Evolutionary conservation across 2,797 vertebrate genomes (phyloP), one percentile per base, ranked within the genome.

Genomic region (Ctenopoma kingsleyae): DNA sequence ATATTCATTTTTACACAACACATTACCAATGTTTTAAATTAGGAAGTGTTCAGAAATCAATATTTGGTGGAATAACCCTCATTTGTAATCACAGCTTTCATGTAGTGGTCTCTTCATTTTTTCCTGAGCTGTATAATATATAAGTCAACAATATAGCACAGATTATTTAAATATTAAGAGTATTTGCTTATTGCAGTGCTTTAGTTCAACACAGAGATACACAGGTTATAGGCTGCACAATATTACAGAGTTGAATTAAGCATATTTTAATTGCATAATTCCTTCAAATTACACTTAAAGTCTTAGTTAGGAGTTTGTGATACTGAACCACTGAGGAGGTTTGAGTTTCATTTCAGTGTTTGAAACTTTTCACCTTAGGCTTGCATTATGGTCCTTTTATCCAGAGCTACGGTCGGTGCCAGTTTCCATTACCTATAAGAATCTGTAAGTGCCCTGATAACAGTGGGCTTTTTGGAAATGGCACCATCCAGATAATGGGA

Each of bases 401-500:
- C 58, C 25, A 0, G 0, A 77, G 1, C 36, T 25, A 6, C 40
- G 20, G 69, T 58, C 53, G 54, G 48, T 13, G 49, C 38, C 38
- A 68, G 55, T 20, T 19, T 7, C 58, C 60, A 65, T 81, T 81
- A 78, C 60, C 46, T 59, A 15, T 36, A 62, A 49, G 47, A 52
- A 78, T 59, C 50, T 56, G 22, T 41, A 51, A 80, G 66, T 52
- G 66, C 54, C 13, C 32, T 54, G 55, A 65, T 72, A 76, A 62
- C 44, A 43, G 25, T 65, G 44, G 46, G 43, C 62, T 59, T 76
- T 84, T 72, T 51, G 71, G 61, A 82, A 81, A 85, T 78, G 46
- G 55, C 50, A 58, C 50, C 71, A 74, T 82, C 25, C 58, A 75
- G 69, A 80, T 82, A 83, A 80, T 80, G 67, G 67, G 25, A 16